Evolutionary conservation across 2,888 invertebrate genomes (phyloP).

Genomic region (Acrobasis suavella): DNA sequence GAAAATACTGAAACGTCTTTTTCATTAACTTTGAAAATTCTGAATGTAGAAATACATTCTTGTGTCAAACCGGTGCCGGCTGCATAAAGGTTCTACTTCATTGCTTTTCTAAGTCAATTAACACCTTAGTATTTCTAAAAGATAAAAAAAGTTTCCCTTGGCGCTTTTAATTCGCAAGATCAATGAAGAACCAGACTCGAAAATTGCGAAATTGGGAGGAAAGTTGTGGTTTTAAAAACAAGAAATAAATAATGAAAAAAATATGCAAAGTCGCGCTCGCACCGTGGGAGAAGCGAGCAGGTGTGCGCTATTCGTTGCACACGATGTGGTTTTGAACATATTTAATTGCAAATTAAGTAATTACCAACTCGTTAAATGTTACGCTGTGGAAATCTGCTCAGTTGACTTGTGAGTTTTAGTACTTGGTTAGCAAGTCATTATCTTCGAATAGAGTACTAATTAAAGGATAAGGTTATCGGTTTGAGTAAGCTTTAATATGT

Average conservation of each 20-base stretch:
- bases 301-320: conserved; percentile 50
- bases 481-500: too few species aligned
- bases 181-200: conserved; percentile 50
- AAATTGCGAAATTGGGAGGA: conserved; percentile 74
- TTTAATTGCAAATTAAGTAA: conserved; percentile 53
- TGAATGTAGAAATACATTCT: too few species aligned
- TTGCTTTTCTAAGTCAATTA: too few species aligned
- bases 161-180: too few species aligned
- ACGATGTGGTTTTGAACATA: conserved; percentile 53
- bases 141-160: too few species aligned
- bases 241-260: conserved; percentile 55
- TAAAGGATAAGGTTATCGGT: too few species aligned
- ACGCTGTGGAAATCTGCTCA: conserved; percentile 4
- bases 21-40: too few species aligned
- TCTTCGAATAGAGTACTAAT: too few species aligned
- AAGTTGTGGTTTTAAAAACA: conserved; percentile 73
- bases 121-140: too few species aligned
- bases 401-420: conserved; percentile 9
- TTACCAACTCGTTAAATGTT: conserved; percentile 8
- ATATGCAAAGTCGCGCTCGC: conserved; percentile 52
- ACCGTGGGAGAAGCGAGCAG: conserved; percentile 78
- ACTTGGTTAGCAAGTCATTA: neutral
- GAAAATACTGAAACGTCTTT: too few species aligned
- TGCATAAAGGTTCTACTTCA: too few species aligned
- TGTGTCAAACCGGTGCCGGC: too few species aligned